Evolutionary conservation across 2,113 vertebrate genomes (phyloP), one percentile per base, ranked within the genome.

Genomic region (Rhegmatorhina hoffmannsi): DNA sequence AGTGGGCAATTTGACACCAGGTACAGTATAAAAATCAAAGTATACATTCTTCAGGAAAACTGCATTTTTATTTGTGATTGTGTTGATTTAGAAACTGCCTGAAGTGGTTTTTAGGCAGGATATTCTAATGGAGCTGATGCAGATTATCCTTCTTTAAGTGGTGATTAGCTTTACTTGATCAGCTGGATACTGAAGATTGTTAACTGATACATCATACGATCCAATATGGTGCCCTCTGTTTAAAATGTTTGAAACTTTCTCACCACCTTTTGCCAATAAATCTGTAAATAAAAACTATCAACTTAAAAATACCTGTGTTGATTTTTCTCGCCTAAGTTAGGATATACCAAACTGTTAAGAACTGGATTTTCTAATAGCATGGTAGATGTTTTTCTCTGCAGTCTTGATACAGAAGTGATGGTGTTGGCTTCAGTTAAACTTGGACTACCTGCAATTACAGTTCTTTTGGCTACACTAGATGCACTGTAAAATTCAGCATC

Each of bases 221-320:
- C 73, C 59, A 58, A 44, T 79, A 44, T 10, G 16, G 64, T 96
- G 93, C 95, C 97, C 96, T 96, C 76, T 95, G 73, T 97, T 97
- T 85, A 94, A 97, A 94, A 91, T 93, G 96, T 97, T 96, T 97
- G 95, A 89, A 92, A 97, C 38, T 94, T 97, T 84, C 93, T 92
- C 92, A 83, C 50, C 28, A 43, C 82, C 91, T 97, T 98, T 97
- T 97, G 97, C 97, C 97, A 97, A 97, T 95, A 93, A 97, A 97
- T 86, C 94, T 98, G 98, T 98, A 98, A 98, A 98, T 98, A 98
- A 98, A 98, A 95, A 91, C 56, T 89, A 83, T 92, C 89, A 89
- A 97, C 92, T 97, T 97, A 82, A 97, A 97, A 97, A 95, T 82
- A 79, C 28, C 78, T 81, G 94, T 93, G 91, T 93, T 96, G 93